phyloP scores from a whole-genome alignment of 2,113 vertebrate species.

The Mirounga angustirostris region DNA sequence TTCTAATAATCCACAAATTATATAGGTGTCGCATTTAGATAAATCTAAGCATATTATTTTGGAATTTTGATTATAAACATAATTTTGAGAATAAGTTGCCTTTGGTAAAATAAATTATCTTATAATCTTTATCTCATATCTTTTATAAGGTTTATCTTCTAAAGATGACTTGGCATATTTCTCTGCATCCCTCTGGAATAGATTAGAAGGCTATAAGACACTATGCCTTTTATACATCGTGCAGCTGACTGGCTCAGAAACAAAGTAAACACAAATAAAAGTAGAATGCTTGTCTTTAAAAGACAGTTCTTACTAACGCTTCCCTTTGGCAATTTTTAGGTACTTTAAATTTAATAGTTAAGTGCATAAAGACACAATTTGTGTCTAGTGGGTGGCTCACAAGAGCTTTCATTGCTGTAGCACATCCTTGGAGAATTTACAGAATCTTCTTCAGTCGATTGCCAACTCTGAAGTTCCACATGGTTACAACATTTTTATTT shows the following conservation, averaged over 20 bases:
- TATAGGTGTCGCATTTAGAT: not conserved
- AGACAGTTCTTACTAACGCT: constrained; percentile 39
- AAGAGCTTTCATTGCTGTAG: constrained; percentile 48
- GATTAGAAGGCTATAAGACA: not conserved
- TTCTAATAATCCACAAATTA: not conserved
- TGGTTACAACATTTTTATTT: constrained; percentile 85
- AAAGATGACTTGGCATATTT: not conserved
- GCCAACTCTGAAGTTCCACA: constrained; percentile 83
- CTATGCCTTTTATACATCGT: not conserved
- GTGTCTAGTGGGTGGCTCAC: not conserved
- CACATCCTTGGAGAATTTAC: constrained; percentile 76
- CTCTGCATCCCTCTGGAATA: not conserved
- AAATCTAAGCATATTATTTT: not conserved
- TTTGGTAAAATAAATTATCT: not conserved
- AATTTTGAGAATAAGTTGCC: not conserved
- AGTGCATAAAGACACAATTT: constrained; percentile 58
- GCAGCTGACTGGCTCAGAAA: constrained; percentile 11
- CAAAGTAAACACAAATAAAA: constrained; percentile 36
- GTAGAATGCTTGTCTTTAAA: constrained; percentile 36
- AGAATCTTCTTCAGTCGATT: constrained; percentile 78
- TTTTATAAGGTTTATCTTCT: not conserved
- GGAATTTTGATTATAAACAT: not conserved
- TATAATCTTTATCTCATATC: not conserved
- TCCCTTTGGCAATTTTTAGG: constrained; percentile 3
- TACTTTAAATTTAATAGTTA: constrained; percentile 48